These are phyloP conservation scores for Sciurus niger DNA, from an alignment of 2,113 vertebrate species.

Conservation along the genomic window DNA sequence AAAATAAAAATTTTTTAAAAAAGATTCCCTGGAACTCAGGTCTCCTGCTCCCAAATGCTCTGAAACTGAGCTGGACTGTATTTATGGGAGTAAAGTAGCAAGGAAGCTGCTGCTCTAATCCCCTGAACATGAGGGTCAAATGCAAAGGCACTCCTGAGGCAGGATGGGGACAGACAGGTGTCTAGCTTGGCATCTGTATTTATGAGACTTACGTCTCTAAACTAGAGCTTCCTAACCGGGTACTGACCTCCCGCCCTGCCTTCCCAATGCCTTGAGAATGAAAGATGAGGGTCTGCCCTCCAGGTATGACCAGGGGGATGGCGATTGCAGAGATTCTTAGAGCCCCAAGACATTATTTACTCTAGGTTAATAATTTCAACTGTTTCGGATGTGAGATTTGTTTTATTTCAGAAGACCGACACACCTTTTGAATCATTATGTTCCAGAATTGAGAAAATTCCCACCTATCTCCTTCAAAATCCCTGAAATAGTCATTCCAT, in stretches of 20 bases:
- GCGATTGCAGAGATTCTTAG: neutral
- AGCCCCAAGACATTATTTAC: neutral
- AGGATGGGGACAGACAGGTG: neutral
- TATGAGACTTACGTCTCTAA: neutral
- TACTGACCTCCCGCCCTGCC: neutral
- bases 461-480: neutral
- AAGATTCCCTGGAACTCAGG: neutral
- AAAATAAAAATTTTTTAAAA: too few relatives aligned
- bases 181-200: neutral
- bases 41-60: neutral
- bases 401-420: conserved; percentile 34
- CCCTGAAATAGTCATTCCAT: neutral
- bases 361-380: neutral
- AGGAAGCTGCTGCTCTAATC: neutral
- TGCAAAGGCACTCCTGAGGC: neutral
- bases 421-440: neutral
- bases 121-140: neutral
- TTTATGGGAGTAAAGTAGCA: conserved; percentile 12
- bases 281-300: neutral
- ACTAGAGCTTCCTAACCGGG: neutral
- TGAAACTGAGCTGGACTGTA: neutral
- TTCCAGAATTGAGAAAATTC: conserved; percentile 55
- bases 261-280: neutral
- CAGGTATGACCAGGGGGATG: neutral
- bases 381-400: neutral